Evolutionary conservation across 2,888 invertebrate species (phyloP), one percentile per base, ranked within the genome.

Genomic region (Dermolepida albohirtum): DNA sequence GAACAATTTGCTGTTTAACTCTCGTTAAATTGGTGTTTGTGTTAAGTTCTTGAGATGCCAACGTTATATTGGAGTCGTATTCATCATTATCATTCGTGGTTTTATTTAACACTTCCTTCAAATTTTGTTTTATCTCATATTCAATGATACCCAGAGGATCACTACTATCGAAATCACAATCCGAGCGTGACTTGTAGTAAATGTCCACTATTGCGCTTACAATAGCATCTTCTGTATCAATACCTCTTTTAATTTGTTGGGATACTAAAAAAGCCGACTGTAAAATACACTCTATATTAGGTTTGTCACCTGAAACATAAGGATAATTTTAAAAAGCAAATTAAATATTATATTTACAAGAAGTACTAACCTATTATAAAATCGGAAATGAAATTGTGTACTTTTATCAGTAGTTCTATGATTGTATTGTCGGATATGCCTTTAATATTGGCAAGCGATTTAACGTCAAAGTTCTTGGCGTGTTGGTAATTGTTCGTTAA

Each of bases 161-260:
- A 68, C 80, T 85, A 10, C 77, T 78, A 47, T 78, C 76, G 72
- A 83, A 84, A 64, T 82, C 68, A 50, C 52, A 65, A 12, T 64
- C 57, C 4, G 68, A 59, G n/a, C 65, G 40, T 11, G 65, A 39
- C 59, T 65, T 68, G 72, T 78, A 86, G 76, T 92, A 93, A 11
- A 92, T 88, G 77, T 92, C 91, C 0, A 87, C 81, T 72, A 89
- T 89, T 67, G 89, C 86, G 57, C 85, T 86, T 2, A 82, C 74
- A 68, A 92, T 82, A 0, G 92, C 89, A n/a, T 83, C 82, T 10
- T 78, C 75, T n/a, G 84, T 78, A 0, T 86, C 78, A 59, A 88
- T 86, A 0, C 91, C 92, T 55, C 90, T 84, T 1, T 86, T 82
- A 44, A 89, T 78, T 80, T 91, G 89, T 79, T 92, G 91, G 59